Base-by-base conservation (phyloP, 2,113 vertebrate species). In the Vombatus ursinus region DNA sequence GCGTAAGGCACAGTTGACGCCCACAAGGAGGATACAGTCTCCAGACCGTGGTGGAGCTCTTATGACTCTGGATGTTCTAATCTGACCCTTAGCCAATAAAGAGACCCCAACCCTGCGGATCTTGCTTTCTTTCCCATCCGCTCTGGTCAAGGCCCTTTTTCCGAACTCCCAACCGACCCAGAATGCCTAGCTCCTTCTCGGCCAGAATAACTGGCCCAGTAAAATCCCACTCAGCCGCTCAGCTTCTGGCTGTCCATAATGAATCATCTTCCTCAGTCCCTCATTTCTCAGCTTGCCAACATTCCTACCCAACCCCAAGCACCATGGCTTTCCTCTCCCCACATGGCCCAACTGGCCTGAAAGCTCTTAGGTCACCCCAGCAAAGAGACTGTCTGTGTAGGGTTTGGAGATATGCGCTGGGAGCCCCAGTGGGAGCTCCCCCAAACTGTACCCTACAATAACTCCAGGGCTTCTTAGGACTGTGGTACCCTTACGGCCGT, bases 401-500 rank as follows among this genome's bases (percentile, higher is more conserved):
- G 28, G 92, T 52, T 24, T 3, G 28, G 90, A 23, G 3, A 50
- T 7, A 47, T 23, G 16, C 47, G 9, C 44, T 11, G 25, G 57
- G 51, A 1, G 0, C 8, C 0, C 52, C 24, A 0, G 0, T 0
- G 91, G 44, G 91, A 84, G 68, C 12, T 19, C n/a, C 61, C 1
- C 8, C 1, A 4, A 0, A 49, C 94, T n/a, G 0, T 11, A 6
- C 0, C 61, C 5, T 0, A 57, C 47, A 24, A 37, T 26, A 0
- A 37, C 0, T 57, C 0, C 0, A 51, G 97, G 84, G 50, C 94
- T 96, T 95, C 96, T 49, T 0, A 97, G 47, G 97, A 91, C 96
- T 97, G 97, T 44, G 10, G 97, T 98, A 98, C 98, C 98, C 98
- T 68, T 98, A 98, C 93, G 97, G 97, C 97, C 98, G 97, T 98